These are phyloP conservation scores for Tauraco erythrolophus DNA, from an alignment of 2,113 vertebrate species.

Conservation along the genomic window DNA sequence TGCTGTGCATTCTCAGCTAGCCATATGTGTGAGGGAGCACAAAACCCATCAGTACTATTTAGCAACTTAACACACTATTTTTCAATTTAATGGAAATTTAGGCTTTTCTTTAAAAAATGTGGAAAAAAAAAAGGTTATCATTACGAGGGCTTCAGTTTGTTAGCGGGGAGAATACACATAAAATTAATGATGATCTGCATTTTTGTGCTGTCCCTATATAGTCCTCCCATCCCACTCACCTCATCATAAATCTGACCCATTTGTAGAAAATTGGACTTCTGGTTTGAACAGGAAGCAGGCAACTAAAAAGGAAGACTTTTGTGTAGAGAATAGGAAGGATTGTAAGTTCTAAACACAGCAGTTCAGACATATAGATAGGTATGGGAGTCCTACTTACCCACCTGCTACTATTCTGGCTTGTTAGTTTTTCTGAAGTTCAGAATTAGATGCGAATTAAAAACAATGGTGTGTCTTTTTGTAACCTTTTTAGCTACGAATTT, in stretches of 20 bases:
- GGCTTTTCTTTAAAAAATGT: not conserved
- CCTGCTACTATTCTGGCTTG: not conserved
- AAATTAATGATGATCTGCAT: not conserved
- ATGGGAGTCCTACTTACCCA: not conserved
- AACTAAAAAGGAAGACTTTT: not conserved
- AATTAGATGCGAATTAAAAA: not conserved
- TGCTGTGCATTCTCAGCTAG: slow-evolving; percentile 30
- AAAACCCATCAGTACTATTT: not conserved
- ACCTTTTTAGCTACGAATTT: rapidly evolving
- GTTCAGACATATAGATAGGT: not conserved
- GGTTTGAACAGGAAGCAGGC: not conserved
- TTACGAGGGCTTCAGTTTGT: not conserved
- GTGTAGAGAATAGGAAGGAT: not conserved
- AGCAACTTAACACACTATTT: not conserved
- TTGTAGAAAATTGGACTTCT: not conserved
- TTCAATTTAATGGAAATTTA: not conserved
- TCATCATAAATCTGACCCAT: not conserved
- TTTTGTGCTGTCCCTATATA: not conserved
- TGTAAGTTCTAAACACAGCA: not conserved
- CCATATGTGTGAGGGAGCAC: slow-evolving; percentile 54
- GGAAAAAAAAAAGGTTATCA: not conserved
- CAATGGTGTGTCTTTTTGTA: not conserved
- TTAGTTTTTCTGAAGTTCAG: not conserved
- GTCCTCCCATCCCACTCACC: not conserved
- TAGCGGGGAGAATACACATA: not conserved